Base-by-base conservation (phyloP, 2,113 vertebrate genomes). In the Caranx melampygus region DNA sequence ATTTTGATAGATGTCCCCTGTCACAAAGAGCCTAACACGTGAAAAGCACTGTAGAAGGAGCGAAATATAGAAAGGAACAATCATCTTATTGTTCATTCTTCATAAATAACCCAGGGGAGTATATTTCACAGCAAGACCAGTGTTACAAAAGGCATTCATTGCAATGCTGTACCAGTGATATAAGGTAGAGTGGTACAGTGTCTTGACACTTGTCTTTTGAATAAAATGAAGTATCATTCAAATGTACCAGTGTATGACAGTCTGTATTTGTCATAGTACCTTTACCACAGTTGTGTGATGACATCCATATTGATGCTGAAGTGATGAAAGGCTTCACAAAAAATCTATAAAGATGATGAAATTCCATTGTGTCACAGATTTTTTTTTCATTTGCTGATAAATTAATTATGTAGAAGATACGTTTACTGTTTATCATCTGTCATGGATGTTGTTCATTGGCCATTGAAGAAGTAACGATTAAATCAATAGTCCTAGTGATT, bases 1-100 rank as follows among this genome's bases (percentile, higher is more conserved):
- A 83, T 67, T 70, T 51, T 90, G 84, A 88, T 77, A 78, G 77
- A 88, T 84, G 71, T 51, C 69, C 78, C 18, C 52, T 78, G 76
- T 81, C 84, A 74, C 74, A 74, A 16, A 61, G 54, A 77, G 66
- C 74, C 71, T 57, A 72, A 84, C 34, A 73, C 45, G 87, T 83
- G 72, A 75, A 64, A 73, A 84, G 33, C 21, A 61, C 57, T 6
- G 34, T 20, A 70, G 76, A 86, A 60, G 18, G 37, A 81, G 67
- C 58, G 49, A 66, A 51, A 64, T 54, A 47, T 4, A 5, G 49
- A 63, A 45, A 59, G 47, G 26, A 49, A 37, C 54, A 31, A 69
- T 60, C 21, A 20, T 59, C 18, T 40, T 47, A 21, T 63, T 16
- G 37, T 34, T 73, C 0, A 0, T 26, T 69, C 42, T 40, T 75